These are phyloP conservation scores for Sebastes melanostomus DNA, from an alignment of 2,797 vertebrate species.

Conservation along the genomic window DNA sequence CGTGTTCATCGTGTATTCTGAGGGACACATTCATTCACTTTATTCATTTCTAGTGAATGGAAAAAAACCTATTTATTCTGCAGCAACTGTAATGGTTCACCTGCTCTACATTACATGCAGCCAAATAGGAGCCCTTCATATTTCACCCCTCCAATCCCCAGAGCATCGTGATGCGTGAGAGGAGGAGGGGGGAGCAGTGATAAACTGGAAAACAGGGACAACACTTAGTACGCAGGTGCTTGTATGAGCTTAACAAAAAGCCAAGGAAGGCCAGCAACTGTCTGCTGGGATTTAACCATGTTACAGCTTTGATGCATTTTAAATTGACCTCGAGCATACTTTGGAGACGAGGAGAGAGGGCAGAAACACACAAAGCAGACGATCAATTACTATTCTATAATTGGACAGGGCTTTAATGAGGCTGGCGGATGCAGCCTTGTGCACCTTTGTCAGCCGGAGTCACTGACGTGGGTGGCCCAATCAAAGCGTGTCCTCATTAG, in stretches of 20 bases:
- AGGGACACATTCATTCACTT: background rate
- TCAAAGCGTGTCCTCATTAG: slow-evolving; percentile 73
- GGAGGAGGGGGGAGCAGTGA: slow-evolving; percentile 9
- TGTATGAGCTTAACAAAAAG: slow-evolving; percentile 65
- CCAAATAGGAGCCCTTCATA: slow-evolving; percentile 26
- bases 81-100: background rate
- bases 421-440: slow-evolving; percentile 77
- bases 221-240: slow-evolving; percentile 71
- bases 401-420: slow-evolving; percentile 83
- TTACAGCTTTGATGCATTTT: slow-evolving; percentile 76
- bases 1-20: background rate
- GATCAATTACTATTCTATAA: slow-evolving; percentile 84
- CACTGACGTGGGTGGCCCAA: slow-evolving; percentile 72
- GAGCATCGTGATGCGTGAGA: slow-evolving; percentile 14
- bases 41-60: background rate
- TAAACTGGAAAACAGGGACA: slow-evolving; percentile 53
- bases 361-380: slow-evolving; percentile 73
- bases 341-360: slow-evolving; percentile 68
- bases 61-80: slow-evolving; percentile 4
- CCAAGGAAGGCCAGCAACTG: slow-evolving; percentile 66
- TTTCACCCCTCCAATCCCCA: slow-evolving; percentile 21
- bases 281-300: slow-evolving; percentile 72
- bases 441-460: slow-evolving; percentile 77
- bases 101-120: slow-evolving; percentile 9
- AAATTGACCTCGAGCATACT: slow-evolving; percentile 78